These are phyloP conservation scores for Lasioglossum pauxillum DNA, from an alignment of 2,888 invertebrate genomes.

Conservation along the genomic window DNA sequence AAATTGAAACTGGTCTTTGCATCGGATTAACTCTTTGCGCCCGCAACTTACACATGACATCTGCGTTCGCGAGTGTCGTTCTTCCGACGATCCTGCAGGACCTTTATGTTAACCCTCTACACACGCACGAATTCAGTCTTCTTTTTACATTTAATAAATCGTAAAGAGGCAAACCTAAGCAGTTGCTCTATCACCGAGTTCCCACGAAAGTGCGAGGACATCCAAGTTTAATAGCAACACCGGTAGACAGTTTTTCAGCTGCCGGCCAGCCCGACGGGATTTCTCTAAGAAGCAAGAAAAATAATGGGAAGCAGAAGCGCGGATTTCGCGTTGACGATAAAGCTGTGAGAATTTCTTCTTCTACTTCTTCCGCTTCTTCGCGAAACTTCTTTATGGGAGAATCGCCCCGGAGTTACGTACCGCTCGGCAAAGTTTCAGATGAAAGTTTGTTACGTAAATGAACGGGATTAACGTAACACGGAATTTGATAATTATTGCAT, in stretches of 20 bases:
- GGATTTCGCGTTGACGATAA: constrained; percentile 24
- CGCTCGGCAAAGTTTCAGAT: constrained; percentile 2
- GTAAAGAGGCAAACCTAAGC: not conserved
- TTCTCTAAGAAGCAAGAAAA: constrained; percentile 25
- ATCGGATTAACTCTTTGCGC: constrained; percentile 80
- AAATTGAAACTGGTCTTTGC: constrained; percentile 83
- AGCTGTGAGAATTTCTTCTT: not conserved
- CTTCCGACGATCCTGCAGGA: constrained; percentile 27
- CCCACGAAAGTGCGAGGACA: not conserved
- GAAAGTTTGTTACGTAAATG: constrained; percentile 20
- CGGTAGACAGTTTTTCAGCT: constrained; percentile 13
- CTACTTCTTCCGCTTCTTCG: not conserved
- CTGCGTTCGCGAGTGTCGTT: not conserved
- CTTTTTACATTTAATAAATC: not conserved
- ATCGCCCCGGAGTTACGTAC: constrained; percentile 10
- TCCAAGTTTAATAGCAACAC: not conserved
- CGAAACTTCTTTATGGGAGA: not conserved
- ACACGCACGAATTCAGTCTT: too few species aligned
- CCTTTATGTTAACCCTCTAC: not conserved
- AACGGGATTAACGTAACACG: not conserved
- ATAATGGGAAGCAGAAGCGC: constrained; percentile 18
- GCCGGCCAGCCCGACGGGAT: constrained; percentile 31
- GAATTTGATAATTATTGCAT: not conserved
- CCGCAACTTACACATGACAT: constrained; percentile 59
- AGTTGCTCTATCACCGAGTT: not conserved